Evolutionary conservation across 2,888 invertebrate species (phyloP).

Genomic region (Temnothorax rugatulus): DNA sequence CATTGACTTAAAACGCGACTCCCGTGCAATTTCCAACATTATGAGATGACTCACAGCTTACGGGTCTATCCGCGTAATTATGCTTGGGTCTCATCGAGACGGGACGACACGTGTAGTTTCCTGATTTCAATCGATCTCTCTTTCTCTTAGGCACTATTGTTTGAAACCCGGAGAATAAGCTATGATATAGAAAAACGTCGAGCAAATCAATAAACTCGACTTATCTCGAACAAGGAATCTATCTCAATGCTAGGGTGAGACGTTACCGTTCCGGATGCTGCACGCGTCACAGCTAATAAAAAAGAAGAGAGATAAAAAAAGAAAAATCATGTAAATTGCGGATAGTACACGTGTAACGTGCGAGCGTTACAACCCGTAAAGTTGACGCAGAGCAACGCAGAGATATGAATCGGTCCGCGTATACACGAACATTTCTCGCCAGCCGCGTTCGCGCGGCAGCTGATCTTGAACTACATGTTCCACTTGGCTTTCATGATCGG

Average conservation of each 20-base stretch:
- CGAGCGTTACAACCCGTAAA: neutral
- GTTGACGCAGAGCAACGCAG: conserved; percentile 2
- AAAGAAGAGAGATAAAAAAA: neutral
- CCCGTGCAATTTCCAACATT: conserved; percentile 61
- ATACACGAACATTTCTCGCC: conserved; percentile 3
- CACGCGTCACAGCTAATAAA: neutral
- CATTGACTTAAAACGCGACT: conserved; percentile 46
- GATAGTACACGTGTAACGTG: neutral
- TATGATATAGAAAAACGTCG: conserved; percentile 28
- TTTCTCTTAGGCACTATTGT: conserved; percentile 59
- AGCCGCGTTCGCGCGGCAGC: conserved; percentile 9
- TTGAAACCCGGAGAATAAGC: conserved; percentile 32
- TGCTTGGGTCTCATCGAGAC: conserved; percentile 65
- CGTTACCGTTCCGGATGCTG: neutral
- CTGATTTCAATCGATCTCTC: conserved; percentile 51
- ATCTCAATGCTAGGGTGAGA: neutral
- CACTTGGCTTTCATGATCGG: conserved; percentile 45
- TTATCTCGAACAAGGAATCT: neutral
- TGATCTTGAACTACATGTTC: conserved; percentile 58
- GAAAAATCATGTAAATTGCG: conserved; percentile 1
- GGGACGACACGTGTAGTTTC: conserved; percentile 41
- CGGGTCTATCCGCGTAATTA: conserved; percentile 69
- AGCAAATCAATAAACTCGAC: neutral
- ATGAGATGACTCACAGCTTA: conserved; percentile 73
- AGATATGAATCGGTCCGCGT: conserved; percentile 20